phyloP scores from a whole-genome alignment of 2,888 invertebrate species.

The Ctena decussata region DNA sequence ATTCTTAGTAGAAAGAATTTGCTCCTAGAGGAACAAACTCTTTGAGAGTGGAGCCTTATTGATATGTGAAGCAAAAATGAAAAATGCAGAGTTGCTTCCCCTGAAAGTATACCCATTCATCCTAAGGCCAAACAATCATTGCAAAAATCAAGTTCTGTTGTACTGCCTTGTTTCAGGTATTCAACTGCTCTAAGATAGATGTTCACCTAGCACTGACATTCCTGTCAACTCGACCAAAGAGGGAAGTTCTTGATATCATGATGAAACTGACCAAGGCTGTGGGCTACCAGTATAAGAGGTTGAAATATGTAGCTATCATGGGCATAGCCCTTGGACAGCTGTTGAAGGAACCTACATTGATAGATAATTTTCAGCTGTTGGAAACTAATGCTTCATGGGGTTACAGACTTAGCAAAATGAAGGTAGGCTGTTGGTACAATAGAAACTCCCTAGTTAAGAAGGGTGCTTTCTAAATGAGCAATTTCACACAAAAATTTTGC shows the following conservation, averaged over 20 bases:
- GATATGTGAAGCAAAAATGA: no score
- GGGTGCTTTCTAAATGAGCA: no score
- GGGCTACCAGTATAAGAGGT: conserved; percentile 78
- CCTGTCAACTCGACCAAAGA: conserved; percentile 67
- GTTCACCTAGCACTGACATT: conserved; percentile 73
- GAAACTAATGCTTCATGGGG: conserved; percentile 80
- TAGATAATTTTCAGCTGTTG: conserved; percentile 67
- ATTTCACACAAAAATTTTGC: no score
- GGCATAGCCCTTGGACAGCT: conserved; percentile 77
- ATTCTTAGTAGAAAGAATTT: no score
- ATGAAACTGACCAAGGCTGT: conserved; percentile 70
- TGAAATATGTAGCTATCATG: conserved; percentile 77
- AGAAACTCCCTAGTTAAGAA: no score
- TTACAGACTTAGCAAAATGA: conserved; percentile 78
- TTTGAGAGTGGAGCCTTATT: no score
- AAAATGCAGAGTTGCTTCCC: no score
- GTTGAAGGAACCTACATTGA: conserved; percentile 66
- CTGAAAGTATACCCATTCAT: no score
- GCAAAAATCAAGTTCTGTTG: no score
- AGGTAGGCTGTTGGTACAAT: no score
- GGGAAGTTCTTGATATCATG: conserved; percentile 67
- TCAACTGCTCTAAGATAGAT: conserved; percentile 75
- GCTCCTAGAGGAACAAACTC: no score
- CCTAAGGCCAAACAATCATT: no score
- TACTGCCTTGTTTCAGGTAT: conserved; percentile 76